Base-by-base conservation (phyloP, 2,888 invertebrate genomes). In the Drosophila kanekoi region DNA sequence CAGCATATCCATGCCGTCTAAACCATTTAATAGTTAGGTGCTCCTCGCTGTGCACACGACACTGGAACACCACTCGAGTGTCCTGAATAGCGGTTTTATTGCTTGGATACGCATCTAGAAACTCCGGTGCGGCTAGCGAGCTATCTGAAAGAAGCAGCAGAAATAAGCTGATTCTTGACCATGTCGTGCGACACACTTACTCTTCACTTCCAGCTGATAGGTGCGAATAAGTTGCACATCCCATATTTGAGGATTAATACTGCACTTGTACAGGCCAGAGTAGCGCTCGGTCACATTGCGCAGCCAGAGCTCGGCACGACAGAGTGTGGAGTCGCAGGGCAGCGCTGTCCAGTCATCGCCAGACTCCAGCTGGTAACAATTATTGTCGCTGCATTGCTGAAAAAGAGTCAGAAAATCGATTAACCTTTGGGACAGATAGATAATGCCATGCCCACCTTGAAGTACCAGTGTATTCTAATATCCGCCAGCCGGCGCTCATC, bases 241-340 rank as follows among this genome's bases (percentile, higher is more conserved):
- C 58, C 79, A 72, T 3, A 84, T 72, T 54, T 90, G 88, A 0
- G 92, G 92, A 64, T 89, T 86, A 4, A 92, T 87, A 14, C 88
- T 90, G 76, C 92, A 92, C 69, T 91, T 91, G 58, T 92, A 92
- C 10, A 92, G 82, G 0, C 92, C 92, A 3, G 92, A 91, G 77
- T 92, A 90, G 13, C 87, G 84, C 54, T 91, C 92, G 1, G 92
- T 92, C 0, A 92, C 79, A 76, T 92, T 92, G 20, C 77, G 86
- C 9, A 92, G 84, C 73, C 86, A 77, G 8, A 92, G 74, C 23
- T 88, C 87, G 3, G 89, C 72, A 5, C 87, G 87, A 35, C 92
- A 92, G 8, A 87, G 74, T 18, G 81, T 90, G 3, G 87, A 77
- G 35, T 90, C 87, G 51, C 92, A 92, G 0, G 90, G 89, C 58